Conservation (phyloP, 2,888 invertebrate species). For the Molanna angustata region DNA sequence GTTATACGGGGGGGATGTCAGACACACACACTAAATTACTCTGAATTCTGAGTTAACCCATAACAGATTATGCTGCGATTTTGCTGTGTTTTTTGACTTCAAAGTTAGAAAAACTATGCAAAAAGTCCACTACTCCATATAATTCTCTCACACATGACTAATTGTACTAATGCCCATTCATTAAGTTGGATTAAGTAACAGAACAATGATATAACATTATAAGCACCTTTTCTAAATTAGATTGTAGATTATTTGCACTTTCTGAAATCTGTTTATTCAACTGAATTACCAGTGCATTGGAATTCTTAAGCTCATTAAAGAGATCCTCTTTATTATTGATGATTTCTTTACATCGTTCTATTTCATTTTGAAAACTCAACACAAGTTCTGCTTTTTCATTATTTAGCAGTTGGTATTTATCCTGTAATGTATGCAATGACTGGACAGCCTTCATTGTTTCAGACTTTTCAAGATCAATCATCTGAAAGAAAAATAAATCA, state of each 20-base stretch:
- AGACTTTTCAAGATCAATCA: conserved; percentile 61
- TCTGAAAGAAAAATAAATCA: conserved; percentile 39
- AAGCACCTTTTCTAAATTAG: conserved; percentile 57
- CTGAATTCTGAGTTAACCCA: too few species aligned
- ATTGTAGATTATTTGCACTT: conserved; percentile 59
- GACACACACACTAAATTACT: too few species aligned
- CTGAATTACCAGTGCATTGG: conserved; percentile 50
- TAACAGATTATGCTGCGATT: too few species aligned
- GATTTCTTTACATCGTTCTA: conserved; percentile 39
- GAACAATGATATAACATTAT: conserved; percentile 23
- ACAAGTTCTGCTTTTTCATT: conserved; percentile 47
- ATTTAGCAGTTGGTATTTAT: conserved; percentile 58
- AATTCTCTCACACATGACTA: too few species aligned
- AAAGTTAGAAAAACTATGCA: too few species aligned
- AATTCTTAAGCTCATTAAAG: conserved; percentile 49
- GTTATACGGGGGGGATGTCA: too few species aligned
- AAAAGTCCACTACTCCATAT: too few species aligned
- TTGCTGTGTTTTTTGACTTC: too few species aligned
- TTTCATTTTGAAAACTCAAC: conserved; percentile 46
- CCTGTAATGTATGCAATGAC: conserved; percentile 65
- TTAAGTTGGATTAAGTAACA: not conserved
- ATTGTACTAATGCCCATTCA: not conserved
- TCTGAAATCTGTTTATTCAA: conserved; percentile 59
- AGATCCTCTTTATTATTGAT: conserved; percentile 43
- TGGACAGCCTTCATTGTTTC: conserved; percentile 72